Conservation (phyloP, 2,113 vertebrate species). For the Donacobius atricapilla region DNA sequence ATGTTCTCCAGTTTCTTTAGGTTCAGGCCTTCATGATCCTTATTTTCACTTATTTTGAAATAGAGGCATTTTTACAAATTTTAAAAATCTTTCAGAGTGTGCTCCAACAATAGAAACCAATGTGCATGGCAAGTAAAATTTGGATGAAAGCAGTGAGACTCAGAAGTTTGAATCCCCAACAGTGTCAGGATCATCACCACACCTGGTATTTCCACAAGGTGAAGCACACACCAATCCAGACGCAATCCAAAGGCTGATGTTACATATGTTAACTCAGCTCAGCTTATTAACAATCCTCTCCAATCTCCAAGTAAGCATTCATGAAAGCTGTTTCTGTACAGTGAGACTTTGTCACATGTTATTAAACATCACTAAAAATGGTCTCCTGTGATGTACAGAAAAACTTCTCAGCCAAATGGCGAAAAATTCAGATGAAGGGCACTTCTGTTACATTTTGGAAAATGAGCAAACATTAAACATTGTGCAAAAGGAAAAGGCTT, state of each 20-base stretch:
- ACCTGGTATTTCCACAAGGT: background rate
- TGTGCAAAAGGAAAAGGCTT: background rate
- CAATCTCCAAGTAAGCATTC: background rate
- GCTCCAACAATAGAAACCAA: background rate
- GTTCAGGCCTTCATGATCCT: background rate
- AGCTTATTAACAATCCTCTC: background rate
- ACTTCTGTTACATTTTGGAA: background rate
- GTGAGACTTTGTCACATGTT: background rate
- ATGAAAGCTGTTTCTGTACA: background rate
- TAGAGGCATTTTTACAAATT: background rate
- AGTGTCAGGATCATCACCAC: background rate
- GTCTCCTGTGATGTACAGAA: background rate
- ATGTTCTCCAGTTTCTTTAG: background rate
- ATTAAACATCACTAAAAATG: background rate
- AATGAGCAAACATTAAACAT: background rate
- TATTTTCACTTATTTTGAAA: background rate
- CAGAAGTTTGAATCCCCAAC: background rate
- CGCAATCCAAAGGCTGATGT: background rate
- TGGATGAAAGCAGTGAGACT: background rate
- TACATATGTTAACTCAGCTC: background rate
- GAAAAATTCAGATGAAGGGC: background rate
- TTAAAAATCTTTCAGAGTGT: background rate
- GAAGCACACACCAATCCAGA: background rate
- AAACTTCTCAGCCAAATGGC: background rate
- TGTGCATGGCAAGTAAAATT: background rate